A percentile compares a stretch with the other conserved stretches of the same genome.
phyloP scores from a whole-genome alignment of 2,113 vertebrate species.

The Chlamydotis undulata region DNA sequence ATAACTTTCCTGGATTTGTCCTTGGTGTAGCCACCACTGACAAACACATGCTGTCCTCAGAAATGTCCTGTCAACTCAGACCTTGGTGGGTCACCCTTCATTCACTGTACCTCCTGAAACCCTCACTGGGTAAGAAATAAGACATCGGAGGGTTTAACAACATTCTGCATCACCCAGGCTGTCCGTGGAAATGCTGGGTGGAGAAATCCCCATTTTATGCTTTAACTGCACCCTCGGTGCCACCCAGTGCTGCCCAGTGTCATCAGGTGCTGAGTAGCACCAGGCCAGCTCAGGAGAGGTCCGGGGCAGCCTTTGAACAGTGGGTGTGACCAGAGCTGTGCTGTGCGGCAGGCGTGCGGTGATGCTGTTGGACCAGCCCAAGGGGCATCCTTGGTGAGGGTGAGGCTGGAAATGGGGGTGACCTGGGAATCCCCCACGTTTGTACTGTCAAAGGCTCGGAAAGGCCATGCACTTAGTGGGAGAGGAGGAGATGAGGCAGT shows the following conservation, averaged over 20 bases:
- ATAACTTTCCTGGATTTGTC: neutral
- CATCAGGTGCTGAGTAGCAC: neutral
- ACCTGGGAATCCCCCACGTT: neutral
- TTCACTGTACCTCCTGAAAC: neutral
- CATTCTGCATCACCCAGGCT: neutral
- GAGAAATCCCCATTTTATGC: neutral
- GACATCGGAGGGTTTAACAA: neutral
- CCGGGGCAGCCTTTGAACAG: neutral
- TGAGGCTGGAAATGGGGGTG: neutral
- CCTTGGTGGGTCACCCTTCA: neutral
- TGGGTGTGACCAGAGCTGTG: neutral
- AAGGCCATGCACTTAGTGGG: neutral
- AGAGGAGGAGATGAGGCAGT: neutral
- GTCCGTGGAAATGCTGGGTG: neutral
- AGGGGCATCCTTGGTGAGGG: neutral
- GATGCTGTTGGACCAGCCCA: neutral
- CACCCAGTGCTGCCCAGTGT: neutral
- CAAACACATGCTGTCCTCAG: neutral
- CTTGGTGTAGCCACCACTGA: neutral
- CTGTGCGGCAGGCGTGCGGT: neutral
- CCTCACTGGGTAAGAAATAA: neutral
- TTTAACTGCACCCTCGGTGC: neutral
- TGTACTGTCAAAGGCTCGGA: neutral
- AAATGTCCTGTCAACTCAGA: neutral
- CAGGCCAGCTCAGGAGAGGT: no score